Evolutionary conservation across 2,797 vertebrate genomes (phyloP).

Genomic region (Bradypodion pumilum): DNA sequence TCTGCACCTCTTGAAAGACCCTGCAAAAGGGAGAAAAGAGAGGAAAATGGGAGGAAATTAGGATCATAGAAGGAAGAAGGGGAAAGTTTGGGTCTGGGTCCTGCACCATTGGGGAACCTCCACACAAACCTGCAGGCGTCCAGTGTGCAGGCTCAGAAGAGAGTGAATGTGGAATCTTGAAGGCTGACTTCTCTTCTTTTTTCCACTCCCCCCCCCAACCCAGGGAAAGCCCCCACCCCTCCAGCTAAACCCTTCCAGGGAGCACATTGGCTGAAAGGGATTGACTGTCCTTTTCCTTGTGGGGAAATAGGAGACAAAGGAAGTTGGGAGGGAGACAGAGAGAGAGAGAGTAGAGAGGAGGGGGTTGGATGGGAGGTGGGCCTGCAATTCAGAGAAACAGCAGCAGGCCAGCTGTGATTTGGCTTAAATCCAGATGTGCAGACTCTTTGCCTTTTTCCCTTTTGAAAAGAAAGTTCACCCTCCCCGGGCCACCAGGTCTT

Average conservation of each 20-base stretch:
- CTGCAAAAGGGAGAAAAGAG: background rate
- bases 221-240: background rate
- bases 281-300: constrained; percentile 19
- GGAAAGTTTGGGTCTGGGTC: too few relatives aligned
- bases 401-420: background rate
- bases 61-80: background rate
- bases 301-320: background rate
- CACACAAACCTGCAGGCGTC: background rate
- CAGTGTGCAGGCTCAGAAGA: background rate
- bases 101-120: too few relatives aligned
- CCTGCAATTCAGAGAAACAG: background rate
- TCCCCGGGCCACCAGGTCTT: too few relatives aligned
- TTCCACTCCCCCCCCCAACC: background rate
- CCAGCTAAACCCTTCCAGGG: constrained; percentile 9
- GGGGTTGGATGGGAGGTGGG: background rate
- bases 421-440: background rate
- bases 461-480: background rate
- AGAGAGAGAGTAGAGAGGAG: too few relatives aligned
- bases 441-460: background rate
- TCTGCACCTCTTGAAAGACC: background rate
- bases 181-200: background rate
- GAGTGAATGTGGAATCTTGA: background rate
- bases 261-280: constrained; percentile 34
- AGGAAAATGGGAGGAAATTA: too few relatives aligned
- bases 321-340: background rate